Base-by-base conservation (phyloP, 1,140 invertebrate genomes). In the Drosophila murphyi region DNA sequence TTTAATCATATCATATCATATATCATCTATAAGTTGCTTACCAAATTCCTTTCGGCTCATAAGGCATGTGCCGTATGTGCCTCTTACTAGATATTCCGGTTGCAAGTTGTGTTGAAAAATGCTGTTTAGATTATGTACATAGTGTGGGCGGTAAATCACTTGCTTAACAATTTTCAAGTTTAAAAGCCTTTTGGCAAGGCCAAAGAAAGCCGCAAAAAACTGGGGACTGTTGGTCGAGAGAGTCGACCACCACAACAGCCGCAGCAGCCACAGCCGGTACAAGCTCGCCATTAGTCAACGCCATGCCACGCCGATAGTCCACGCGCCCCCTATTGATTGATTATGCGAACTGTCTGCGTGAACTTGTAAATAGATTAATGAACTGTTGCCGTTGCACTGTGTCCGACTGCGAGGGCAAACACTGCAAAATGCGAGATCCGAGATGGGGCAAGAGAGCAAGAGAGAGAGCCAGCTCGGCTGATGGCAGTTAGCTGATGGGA, bases 301-400 rank as follows among this genome's bases (percentile, higher is more conserved):
- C 55, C 70, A 59, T 37, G 55, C 28, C 54, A 72, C 62, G 62
- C 63, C 70, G 63, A 72, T 47, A 67, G 63, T 67, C 70, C 47
- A 68, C 70, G 70, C 71, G 64, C 64, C 64, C 41, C 7, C 73
- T 87, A 90, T 90, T 91, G 87, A 90, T 90, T 90, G 87, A 90
- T 91, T 90, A 88, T 90, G 80, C 85, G 80, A 85, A 83, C 80
- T 90, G 87, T 83, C 87, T 87, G 88, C 77, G 73, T 78, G 78
- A 91, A 82, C 89, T 90, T 90, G 80, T 90, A 90, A 91, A 86
- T 91, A 91, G 88, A 90, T 90, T 91, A 90, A 90, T 90, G 88
- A 91, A 90, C 88, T 88, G 87, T 78, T 83, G 80, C 72, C 57
- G 76, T 64, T 82, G 82, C 82, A 82, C 67, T 78, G 31, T 37